These are phyloP conservation scores for Lampris megalopsis DNA, from an alignment of 2,113 vertebrate species.

Conservation along the genomic window DNA sequence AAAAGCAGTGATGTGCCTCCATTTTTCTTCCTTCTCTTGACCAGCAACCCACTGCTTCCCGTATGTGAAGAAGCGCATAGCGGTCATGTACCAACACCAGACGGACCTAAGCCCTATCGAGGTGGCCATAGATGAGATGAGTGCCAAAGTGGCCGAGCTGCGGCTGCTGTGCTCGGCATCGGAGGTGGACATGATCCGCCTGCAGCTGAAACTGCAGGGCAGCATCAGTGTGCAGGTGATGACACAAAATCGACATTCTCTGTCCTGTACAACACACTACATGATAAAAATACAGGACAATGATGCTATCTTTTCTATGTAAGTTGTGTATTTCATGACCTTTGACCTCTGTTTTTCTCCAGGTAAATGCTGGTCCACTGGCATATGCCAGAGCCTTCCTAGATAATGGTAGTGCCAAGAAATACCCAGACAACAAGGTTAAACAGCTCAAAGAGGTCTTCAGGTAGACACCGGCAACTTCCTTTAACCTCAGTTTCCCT, in stretches of 20 bases:
- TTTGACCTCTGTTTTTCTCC: conserved; percentile 10
- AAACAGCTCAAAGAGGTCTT: conserved; percentile 97
- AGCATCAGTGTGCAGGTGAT: conserved; percentile 91
- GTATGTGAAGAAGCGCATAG: conserved; percentile 96
- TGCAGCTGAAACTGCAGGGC: conserved; percentile 97
- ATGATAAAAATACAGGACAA: too few species aligned
- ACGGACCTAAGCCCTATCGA: conserved; percentile 97
- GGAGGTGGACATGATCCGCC: conserved; percentile 98
- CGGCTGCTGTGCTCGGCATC: conserved; percentile 88
- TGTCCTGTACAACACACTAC: too few species aligned
- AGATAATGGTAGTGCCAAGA: conserved; percentile 93
- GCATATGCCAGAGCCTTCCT: conserved; percentile 97
- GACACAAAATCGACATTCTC: too few species aligned
- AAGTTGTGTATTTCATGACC: background rate
- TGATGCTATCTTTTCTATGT: too few species aligned
- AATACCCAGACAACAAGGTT: conserved; percentile 97
- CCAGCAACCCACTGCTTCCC: conserved; percentile 97
- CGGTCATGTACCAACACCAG: conserved; percentile 98
- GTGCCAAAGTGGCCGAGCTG: conserved; percentile 92
- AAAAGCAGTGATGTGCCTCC: too few species aligned
- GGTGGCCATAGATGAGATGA: conserved; percentile 99
- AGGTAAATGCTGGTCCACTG: conserved; percentile 97
- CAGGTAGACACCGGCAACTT: conserved; percentile 82
- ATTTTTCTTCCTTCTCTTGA: background rate
- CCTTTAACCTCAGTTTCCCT: too few species aligned